Base-by-base conservation (phyloP, 1,140 invertebrate genomes). In the Eurosta solidaginis region DNA sequence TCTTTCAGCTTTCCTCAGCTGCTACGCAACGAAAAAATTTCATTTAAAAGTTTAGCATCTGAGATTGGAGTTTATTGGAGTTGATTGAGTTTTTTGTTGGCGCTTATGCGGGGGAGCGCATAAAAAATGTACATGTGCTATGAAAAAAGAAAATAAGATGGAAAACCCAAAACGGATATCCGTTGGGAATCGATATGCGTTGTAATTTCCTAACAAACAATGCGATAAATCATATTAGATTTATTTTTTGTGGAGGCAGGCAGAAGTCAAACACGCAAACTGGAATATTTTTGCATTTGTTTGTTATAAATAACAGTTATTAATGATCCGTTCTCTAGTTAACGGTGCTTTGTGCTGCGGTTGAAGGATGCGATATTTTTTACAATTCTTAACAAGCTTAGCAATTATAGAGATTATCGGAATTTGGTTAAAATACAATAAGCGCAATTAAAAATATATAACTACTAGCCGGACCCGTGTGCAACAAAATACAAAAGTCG, bases 221-320 rank as follows among this genome's bases (percentile, higher is more conserved):
- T 84, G 83, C 84, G 83, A 86, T 86, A 86, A 86, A 86, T 86
- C 84, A 84, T 85, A 84, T 86, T 84, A 84, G 84, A 83, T 81
- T 82, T 82, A 25, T 59, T 59, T 44, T 40, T 40, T 6, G 27
- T 63, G 54, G 2, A 27, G 52, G 42, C 27, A 45, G 54, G 45
- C 14, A 47, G 42, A 44, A 63, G 42, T 44, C 4, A 2, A 54
- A 17, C 27, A 29, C 12, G 27, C 27, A n/a, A n/a, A n/a, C n/a
- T n/a, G 54, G 25, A n/a, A 52, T 52, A 52, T 7, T 12, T 2
- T 25, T 14, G 7, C 22, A 52, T 52, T 3, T 17, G n/a, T 49
- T 49, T 49, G n/a, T n/a, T n/a, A n/a, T n/a, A n/a, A n/a, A n/a
- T n/a, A n/a, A n/a, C n/a, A n/a, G n/a, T n/a, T n/a, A n/a, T n/a